A percentile compares a stretch with the other conserved stretches of the same genome.
phyloP scores from a whole-genome alignment of 2,113 vertebrate species.

The Neolamprologus variostigma region DNA sequence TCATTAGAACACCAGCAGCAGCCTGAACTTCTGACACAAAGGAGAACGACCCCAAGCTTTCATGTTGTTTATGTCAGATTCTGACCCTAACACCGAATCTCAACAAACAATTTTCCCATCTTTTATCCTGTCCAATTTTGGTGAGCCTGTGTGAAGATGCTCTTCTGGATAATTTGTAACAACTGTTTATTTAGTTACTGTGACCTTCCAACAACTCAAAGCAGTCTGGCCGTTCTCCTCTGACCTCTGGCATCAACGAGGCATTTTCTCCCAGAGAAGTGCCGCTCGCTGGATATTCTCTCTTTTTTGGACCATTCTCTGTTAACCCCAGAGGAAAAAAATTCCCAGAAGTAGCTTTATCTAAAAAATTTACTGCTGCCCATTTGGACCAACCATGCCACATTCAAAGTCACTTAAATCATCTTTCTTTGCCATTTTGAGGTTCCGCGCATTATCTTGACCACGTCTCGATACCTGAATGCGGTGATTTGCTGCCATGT shows the following conservation, averaged over 20 bases:
- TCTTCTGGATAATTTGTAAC: background rate
- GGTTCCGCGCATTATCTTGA: accelerated
- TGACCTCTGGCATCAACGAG: background rate
- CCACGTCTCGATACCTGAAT: background rate
- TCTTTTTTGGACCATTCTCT: background rate
- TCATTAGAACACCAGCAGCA: background rate
- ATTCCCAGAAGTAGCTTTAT: background rate
- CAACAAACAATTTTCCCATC: background rate
- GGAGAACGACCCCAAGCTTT: background rate
- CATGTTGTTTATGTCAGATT: background rate
- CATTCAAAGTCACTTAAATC: background rate
- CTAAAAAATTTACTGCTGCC: background rate
- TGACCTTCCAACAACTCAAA: background rate
- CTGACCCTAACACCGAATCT: background rate
- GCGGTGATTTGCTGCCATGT: background rate
- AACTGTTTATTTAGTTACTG: background rate
- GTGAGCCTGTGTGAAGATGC: background rate
- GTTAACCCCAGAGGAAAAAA: background rate
- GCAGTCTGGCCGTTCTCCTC: background rate
- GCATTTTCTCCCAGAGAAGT: background rate
- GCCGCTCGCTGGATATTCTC: background rate
- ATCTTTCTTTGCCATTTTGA: background rate
- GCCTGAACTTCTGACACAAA: background rate
- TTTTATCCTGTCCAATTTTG: background rate
- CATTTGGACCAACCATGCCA: background rate